These are phyloP conservation scores for Argyresthia albistria DNA, from an alignment of 2,888 invertebrate genomes.

Conservation along the genomic window DNA sequence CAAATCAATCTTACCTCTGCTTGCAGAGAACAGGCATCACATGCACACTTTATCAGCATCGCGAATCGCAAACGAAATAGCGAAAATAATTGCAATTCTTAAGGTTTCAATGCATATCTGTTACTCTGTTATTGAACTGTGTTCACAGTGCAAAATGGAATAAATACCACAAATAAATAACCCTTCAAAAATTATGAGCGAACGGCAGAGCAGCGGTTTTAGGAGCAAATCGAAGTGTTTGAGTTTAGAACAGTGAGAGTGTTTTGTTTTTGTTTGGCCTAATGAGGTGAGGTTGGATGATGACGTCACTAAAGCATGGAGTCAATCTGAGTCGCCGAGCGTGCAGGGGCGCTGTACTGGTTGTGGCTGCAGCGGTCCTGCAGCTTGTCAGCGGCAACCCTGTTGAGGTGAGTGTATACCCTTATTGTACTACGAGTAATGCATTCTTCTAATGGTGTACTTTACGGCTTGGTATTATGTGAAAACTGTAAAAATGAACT, in stretches of 20 bases:
- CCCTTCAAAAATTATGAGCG: background rate
- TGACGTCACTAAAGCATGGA: constrained; percentile 77
- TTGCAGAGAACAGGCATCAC: too few relatives aligned
- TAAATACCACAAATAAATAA: background rate
- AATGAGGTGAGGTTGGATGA: constrained; percentile 23
- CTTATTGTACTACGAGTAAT: background rate
- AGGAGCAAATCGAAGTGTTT: constrained; percentile 1
- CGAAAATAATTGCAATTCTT: constrained; percentile 4
- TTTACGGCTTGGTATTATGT: too few relatives aligned
- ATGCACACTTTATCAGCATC: constrained; percentile 32
- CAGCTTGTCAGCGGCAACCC: constrained; percentile 24
- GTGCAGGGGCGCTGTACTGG: constrained; percentile 61
- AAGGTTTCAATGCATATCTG: constrained; percentile 9
- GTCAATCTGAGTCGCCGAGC: constrained; percentile 80
- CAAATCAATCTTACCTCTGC: too few relatives aligned
- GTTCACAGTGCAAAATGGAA: background rate
- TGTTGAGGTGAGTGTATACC: constrained; percentile 56
- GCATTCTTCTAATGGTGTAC: too few relatives aligned
- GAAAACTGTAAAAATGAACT: too few relatives aligned
- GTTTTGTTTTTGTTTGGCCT: background rate
- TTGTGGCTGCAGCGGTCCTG: constrained; percentile 8
- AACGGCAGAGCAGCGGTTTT: background rate
- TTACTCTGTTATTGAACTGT: background rate
- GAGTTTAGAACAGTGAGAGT: background rate
- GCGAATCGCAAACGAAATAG: constrained; percentile 25